Conservation (phyloP, 1,140 invertebrate species). For the Bombyx mandarina region DNA sequence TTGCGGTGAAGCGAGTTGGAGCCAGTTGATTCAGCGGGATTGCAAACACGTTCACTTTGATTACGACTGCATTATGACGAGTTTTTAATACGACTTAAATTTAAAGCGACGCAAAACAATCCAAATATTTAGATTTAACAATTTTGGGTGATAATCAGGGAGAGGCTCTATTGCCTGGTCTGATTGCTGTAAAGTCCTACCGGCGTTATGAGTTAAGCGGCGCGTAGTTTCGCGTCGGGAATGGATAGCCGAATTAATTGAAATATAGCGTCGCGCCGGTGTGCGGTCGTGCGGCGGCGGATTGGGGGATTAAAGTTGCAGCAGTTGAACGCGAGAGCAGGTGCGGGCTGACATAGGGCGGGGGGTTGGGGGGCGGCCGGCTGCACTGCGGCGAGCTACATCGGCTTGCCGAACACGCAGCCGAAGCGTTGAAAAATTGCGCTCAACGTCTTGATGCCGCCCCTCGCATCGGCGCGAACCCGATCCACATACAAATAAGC, state of each 20-base stretch:
- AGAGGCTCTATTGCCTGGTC: conserved; percentile 16
- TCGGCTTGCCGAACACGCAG: conserved; percentile 55
- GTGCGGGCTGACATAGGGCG: conserved; percentile 24
- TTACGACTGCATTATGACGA: conserved; percentile 46
- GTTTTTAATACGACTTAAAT: background rate
- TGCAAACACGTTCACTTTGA: conserved; percentile 46
- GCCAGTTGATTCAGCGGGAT: conserved; percentile 61
- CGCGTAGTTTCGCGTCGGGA: conserved; percentile 40
- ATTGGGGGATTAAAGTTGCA: conserved; percentile 62
- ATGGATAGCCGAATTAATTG: conserved; percentile 64
- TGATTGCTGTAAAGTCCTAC: conserved; percentile 23
- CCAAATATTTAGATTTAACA: background rate
- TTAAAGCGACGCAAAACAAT: conserved; percentile 1
- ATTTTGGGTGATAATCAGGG: background rate
- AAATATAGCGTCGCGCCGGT: conserved; percentile 58
- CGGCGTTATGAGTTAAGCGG: conserved; percentile 37
- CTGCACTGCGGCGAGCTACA: conserved; percentile 32
- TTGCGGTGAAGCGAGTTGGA: conserved; percentile 49
- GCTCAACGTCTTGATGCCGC: conserved; percentile 51
- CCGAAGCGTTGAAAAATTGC: conserved; percentile 65
- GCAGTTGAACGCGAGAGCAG: conserved; percentile 42
- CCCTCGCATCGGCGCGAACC: conserved; percentile 36
- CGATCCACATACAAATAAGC: conserved; percentile 60
- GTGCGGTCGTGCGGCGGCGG: conserved; percentile 47
- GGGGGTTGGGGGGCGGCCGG: conserved; percentile 7